Evolutionary conservation across 37 sponge, comb jelly and placozoan species (phyloP).

Genomic region (Theonella swinhoei): DNA sequence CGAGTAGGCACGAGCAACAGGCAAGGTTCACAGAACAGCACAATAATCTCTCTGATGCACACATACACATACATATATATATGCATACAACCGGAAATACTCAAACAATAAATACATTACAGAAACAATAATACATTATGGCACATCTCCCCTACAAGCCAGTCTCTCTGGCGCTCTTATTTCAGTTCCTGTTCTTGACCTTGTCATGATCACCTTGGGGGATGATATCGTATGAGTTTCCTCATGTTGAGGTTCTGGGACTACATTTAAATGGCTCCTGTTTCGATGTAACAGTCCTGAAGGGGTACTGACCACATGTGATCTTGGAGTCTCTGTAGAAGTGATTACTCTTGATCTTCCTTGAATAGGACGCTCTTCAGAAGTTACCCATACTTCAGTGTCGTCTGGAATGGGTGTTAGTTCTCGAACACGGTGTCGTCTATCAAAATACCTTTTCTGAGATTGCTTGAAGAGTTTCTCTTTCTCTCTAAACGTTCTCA

Average conservation of each 20-base stretch:
- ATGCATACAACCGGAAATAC: no score
- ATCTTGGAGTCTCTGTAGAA: conserved; percentile 21
- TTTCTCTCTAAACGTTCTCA: conserved; percentile 20
- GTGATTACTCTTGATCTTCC: conserved; percentile 27
- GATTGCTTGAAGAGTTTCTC: conserved; percentile 28
- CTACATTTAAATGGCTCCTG: not conserved
- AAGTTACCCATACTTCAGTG: conserved; percentile 47
- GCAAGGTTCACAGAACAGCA: no score
- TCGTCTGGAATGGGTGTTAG: conserved; percentile 9
- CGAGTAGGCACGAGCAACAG: no score
- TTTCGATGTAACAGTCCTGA: conserved; percentile 18
- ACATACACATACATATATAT: no score
- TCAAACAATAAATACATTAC: no score
- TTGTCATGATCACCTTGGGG: no score
- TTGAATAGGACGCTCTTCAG: not conserved
- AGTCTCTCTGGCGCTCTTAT: no score
- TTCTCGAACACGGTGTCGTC: conserved; percentile 14
- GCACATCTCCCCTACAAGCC: no score
- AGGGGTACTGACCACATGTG: conserved; percentile 21
- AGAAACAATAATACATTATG: no score
- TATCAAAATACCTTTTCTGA: conserved; percentile 33
- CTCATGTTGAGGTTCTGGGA: not conserved
- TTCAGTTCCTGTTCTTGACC: no score
- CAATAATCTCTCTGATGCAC: no score
- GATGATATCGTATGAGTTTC: not conserved